Evolutionary conservation across 2,888 invertebrate species (phyloP), one percentile per base, ranked within the genome.

Genomic region (Lysandra bellargus): DNA sequence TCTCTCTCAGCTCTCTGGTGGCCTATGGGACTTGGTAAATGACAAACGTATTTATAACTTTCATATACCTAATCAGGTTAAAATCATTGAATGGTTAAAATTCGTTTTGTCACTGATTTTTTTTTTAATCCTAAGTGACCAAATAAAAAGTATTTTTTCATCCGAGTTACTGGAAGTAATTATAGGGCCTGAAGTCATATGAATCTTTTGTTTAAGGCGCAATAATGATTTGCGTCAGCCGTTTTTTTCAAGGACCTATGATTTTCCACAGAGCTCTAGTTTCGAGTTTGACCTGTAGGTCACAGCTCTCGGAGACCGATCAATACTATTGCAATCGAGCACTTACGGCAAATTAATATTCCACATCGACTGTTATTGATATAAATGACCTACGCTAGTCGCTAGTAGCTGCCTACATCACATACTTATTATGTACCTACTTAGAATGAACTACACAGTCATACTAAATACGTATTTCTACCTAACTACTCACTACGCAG

Each of bases 321-420:
- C 69, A 69, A 69, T 69, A 69, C 69, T 69, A 69, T 69, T 69
- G 69, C 69, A 69, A 69, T 69, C 33, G 69, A 69, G 69, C 69
- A 69, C 69, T 69, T 33, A 5, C 33, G 33, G 69, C 69, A 69
- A 69, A 69, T 69, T 69, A 69, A 69, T 69, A 69, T 69, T 37
- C 33, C 5, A 69, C 69, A 17, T 69, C 69, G 30, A 69, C 33
- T 37, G 33, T 69, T 69, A 69, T 33, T 69, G 33, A 37, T 69
- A 69, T 30, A 30, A 64, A 33, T 69, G 33, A 33, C 17, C 33
- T 14, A 33, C 33, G 4, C 14, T 33, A 69, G 49, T 23, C 33
- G 4, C 14, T 33, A 69, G 49, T 49, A 49, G 49, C 49, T 49
- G 9, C 49, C 9, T 44, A 44, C 44, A 40, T 40, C 4, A 37